phyloP scores from a whole-genome alignment of 92 coral and sea anemone genomes.

The Zoanthus sociatus region DNA sequence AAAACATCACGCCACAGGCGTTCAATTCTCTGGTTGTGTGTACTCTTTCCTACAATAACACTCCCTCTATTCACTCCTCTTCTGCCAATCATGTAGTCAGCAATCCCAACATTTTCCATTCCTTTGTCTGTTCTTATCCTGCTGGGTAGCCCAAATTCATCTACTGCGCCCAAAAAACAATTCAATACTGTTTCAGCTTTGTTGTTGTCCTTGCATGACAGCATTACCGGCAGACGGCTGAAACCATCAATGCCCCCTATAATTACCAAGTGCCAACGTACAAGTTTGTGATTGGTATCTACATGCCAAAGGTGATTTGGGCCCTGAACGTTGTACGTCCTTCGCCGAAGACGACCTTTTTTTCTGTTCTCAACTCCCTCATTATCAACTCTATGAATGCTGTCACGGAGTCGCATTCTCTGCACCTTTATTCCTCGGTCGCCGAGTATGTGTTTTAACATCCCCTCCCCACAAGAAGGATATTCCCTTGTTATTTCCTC shows the following conservation, averaged over 20 bases:
- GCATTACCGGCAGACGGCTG: slow-evolving; percentile 63
- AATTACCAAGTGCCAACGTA: slow-evolving; percentile 65
- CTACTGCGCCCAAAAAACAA: slow-evolving; percentile 64
- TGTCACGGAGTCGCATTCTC: slow-evolving; percentile 45
- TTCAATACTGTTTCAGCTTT: slow-evolving; percentile 68
- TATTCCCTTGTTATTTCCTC: not conserved
- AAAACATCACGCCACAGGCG: slow-evolving; percentile 78
- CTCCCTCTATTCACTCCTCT: slow-evolving; percentile 77
- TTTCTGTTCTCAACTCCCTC: slow-evolving; percentile 44
- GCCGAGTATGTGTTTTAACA: slow-evolving; percentile 14
- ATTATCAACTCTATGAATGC: slow-evolving; percentile 57
- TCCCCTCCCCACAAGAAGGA: slow-evolving; percentile 57
- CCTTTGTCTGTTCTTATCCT: slow-evolving; percentile 80
- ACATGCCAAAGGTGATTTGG: slow-evolving; percentile 48
- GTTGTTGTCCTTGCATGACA: slow-evolving; percentile 34
- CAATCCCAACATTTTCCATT: slow-evolving; percentile 74
- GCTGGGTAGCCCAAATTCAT: slow-evolving; percentile 80
- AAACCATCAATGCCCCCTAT: slow-evolving; percentile 58
- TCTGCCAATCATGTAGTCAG: slow-evolving; percentile 74
- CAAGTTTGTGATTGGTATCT: slow-evolving; percentile 24
- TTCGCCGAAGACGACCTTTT: slow-evolving; percentile 34
- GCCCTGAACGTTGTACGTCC: not conserved
- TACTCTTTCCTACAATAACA: slow-evolving; percentile 74
- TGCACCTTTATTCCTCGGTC: not conserved
- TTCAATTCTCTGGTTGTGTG: slow-evolving; percentile 79